Percentiles rank a stretch among this genome's conserved stretches.
Conservation (phyloP, 2,888 invertebrate species). For the Candidula unifasciata region DNA sequence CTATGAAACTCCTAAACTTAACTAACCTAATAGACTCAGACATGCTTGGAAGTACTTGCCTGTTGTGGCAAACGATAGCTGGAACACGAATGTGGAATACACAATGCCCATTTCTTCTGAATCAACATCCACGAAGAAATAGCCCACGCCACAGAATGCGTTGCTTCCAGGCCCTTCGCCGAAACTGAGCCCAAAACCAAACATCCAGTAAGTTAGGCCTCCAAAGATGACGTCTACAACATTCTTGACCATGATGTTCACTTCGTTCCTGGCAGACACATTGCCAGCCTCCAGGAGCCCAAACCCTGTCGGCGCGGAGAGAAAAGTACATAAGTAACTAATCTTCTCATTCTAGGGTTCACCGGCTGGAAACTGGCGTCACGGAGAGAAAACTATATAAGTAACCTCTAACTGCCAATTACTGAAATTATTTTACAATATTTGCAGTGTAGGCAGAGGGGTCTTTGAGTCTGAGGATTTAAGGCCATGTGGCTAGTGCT, state of each 20-base stretch:
- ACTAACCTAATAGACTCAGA: no score
- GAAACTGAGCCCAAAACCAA: conserved; percentile 94
- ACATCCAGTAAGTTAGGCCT: conserved; percentile 95
- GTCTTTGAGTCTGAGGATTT: no score
- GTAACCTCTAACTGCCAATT: no score
- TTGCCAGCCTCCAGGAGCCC: conserved; percentile 95
- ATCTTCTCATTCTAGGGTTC: no score
- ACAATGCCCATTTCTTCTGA: conserved; percentile 64
- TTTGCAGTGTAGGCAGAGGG: no score
- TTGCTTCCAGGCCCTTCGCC: conserved; percentile 82
- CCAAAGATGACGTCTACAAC: conserved; percentile 95
- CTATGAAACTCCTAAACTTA: no score
- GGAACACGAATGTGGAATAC: conserved; percentile 72
- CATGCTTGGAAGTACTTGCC: conserved; percentile 7
- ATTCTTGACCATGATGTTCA: conserved; percentile 98
- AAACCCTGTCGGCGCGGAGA: conserved; percentile 83
- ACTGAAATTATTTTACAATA: no score
- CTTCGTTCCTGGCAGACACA: conserved; percentile 88
- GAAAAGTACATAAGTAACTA: no score
- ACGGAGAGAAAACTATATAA: no score
- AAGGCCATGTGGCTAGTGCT: no score
- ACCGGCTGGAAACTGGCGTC: no score
- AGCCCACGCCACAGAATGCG: conserved; percentile 89
- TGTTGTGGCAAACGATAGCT: conserved; percentile 74
- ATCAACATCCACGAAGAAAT: conserved; percentile 85